Evolutionary conservation across 2,797 vertebrate genomes (phyloP), one percentile per base, ranked within the genome.

Genomic region (Myotis vivesi): DNA sequence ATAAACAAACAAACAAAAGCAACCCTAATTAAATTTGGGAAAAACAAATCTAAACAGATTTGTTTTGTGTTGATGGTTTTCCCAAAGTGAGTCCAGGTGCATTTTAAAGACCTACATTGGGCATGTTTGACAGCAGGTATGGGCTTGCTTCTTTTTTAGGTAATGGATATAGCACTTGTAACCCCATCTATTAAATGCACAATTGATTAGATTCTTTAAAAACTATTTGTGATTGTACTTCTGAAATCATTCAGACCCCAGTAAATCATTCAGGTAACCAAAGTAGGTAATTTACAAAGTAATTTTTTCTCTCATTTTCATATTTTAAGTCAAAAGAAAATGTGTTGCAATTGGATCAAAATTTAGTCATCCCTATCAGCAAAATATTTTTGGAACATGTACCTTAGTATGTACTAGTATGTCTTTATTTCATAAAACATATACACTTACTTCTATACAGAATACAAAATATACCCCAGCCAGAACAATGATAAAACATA

Each of bases 321-420:
- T 83, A 92, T 87, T 94, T 92, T 88, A 96, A 89, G 17, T 81
- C 22, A 92, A 91, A 94, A 69, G 2, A 19, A 92, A 46, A 80
- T 7, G 57, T 25, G 19, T 12, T 87, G 0, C 57, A 92, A 84
- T 33, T 75, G 11, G 38, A 84, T 77, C 51, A 88, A 53, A 36
- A 69, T 55, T 77, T 33, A 81, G 13, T 38, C 15, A 79, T 91
- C 55, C 0, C 44, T 83, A 86, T 2, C 9, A 46, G 41, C 17
- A 89, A 93, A 87, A 71, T 85, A 94, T 38, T 66, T 92, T 84
- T 85, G n/a, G 76, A 76, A 83, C 22, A 90, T 28, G 6, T 30
- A 69, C 2, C 17, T 5, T 17, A 64, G 2, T 28, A 30, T 17
- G 4, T 53, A 62, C 12, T 6, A 62, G 28, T 62, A 1, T 38